Percentiles rank a stretch among this genome's conserved stretches.
These are phyloP conservation scores for Pygoscelis adeliae DNA, from an alignment of 2,113 vertebrate species.

Conservation along the genomic window DNA sequence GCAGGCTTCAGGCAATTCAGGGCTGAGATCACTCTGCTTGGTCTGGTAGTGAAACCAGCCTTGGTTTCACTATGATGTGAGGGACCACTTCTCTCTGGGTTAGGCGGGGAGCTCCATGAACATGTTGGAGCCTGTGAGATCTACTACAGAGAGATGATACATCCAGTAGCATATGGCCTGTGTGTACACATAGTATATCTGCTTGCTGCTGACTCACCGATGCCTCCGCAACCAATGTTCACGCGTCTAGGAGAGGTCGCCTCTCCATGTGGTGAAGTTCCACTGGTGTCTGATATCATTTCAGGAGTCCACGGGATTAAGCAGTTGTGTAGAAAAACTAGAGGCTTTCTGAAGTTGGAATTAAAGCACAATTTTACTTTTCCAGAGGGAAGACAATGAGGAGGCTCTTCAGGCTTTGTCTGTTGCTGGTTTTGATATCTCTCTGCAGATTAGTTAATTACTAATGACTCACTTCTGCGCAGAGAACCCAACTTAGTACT, in stretches of 20 bases:
- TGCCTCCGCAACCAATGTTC: neutral
- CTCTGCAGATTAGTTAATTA: neutral
- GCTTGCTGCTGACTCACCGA: neutral
- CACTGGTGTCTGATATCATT: neutral
- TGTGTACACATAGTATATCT: accelerated
- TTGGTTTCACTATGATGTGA: neutral
- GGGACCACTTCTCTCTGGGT: neutral
- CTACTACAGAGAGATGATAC: neutral
- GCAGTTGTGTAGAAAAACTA: neutral
- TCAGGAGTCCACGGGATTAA: neutral
- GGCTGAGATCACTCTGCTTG: neutral
- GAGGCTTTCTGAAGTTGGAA: neutral
- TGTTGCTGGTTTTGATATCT: neutral
- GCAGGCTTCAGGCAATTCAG: neutral
- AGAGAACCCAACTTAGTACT: neutral
- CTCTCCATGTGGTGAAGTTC: neutral
- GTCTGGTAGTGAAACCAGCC: neutral
- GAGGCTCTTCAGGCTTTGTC: neutral
- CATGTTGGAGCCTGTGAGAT: neutral
- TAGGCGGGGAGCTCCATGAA: accelerated
- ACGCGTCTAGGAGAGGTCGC: accelerated
- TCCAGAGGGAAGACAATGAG: neutral
- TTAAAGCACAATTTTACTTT: neutral
- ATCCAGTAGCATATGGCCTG: neutral
- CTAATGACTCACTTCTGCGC: neutral